phyloP scores from a whole-genome alignment of 2,888 invertebrate species.

The Spilosoma lubricipeda region DNA sequence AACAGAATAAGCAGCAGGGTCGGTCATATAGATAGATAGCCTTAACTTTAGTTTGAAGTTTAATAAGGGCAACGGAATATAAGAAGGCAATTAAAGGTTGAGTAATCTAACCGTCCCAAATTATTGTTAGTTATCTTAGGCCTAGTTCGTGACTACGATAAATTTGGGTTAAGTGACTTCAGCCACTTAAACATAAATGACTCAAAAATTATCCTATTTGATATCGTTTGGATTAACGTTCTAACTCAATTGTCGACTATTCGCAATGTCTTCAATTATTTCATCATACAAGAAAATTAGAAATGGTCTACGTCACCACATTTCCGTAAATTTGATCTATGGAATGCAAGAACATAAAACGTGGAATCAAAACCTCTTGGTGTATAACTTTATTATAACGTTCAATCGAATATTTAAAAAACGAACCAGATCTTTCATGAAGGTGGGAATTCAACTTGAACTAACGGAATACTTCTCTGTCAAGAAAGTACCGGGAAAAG shows the following conservation, averaged over 20 bases:
- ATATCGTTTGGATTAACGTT: slow-evolving; percentile 44
- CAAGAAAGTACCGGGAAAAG: too few relatives aligned
- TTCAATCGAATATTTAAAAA: too few relatives aligned
- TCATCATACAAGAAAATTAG: slow-evolving; percentile 41
- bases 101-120: not conserved
- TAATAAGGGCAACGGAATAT: not conserved
- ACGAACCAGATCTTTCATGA: too few relatives aligned
- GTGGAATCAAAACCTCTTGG: slow-evolving; percentile 14
- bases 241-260: slow-evolving; percentile 48
- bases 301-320: slow-evolving; percentile 30
- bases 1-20: not conserved
- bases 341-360: slow-evolving; percentile 18
- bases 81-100: not conserved
- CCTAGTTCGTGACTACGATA: not conserved
- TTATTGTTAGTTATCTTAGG: not conserved
- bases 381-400: not conserved
- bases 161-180: slow-evolving; percentile 11
- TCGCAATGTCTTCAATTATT: slow-evolving; percentile 43
- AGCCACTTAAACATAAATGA: slow-evolving; percentile 13
- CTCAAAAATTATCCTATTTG: slow-evolving; percentile 43
- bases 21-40: not conserved
- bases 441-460: too few relatives aligned
- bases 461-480: too few relatives aligned
- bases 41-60: not conserved
- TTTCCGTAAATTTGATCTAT: slow-evolving; percentile 41